These are phyloP conservation scores for Alectura lathami DNA, from an alignment of 2,113 vertebrate species.

Conservation along the genomic window DNA sequence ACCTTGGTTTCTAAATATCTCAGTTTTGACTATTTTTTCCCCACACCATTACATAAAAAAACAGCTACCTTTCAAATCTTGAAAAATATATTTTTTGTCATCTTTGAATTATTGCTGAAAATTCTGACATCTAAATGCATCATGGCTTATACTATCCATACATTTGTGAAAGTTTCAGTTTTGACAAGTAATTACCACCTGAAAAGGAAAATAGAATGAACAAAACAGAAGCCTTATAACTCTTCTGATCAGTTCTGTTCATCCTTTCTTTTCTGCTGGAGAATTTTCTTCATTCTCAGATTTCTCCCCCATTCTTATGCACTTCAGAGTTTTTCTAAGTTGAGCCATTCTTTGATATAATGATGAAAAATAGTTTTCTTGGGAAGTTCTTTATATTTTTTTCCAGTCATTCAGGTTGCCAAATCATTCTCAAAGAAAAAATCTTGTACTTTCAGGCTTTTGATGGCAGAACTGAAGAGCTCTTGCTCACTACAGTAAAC, in stretches of 20 bases:
- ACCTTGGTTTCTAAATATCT: background rate
- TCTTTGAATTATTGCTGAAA: background rate
- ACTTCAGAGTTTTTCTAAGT: background rate
- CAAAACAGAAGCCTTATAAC: background rate
- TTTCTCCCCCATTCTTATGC: background rate
- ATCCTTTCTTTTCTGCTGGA: conserved; percentile 22
- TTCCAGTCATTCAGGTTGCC: background rate
- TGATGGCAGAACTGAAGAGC: background rate
- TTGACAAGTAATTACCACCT: background rate
- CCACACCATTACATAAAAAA: background rate
- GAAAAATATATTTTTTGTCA: background rate
- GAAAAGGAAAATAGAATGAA: background rate
- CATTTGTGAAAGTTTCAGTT: background rate
- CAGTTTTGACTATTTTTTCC: background rate
- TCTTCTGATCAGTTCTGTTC: background rate
- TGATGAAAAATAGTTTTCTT: conserved; percentile 13
- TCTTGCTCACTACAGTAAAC: background rate
- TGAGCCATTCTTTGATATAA: background rate
- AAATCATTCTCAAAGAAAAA: background rate
- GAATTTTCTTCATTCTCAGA: conserved; percentile 26
- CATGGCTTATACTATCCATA: rapidly evolving
- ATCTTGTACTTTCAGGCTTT: background rate
- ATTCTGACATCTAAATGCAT: background rate
- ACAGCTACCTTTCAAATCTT: background rate
- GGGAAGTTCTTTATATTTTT: background rate